Base-by-base conservation (phyloP, 2,797 vertebrate species). In the Myotis myotis region DNA sequence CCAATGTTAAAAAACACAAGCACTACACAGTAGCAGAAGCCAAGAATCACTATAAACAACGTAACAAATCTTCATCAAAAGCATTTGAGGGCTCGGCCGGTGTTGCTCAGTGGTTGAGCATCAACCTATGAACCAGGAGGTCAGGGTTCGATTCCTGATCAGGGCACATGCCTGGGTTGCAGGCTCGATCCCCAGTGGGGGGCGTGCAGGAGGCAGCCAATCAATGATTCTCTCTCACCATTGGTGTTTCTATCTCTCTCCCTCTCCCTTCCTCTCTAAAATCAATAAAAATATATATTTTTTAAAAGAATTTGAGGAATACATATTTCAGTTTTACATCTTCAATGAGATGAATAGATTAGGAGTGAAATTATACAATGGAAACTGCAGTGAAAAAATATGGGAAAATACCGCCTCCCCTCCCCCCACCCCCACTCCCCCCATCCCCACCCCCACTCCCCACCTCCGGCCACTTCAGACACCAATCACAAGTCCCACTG, bases 381-480 rank as follows among this genome's bases (percentile, higher is more conserved):
- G 41, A 62, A 87, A 57, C 55, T 16, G 12, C 70, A 49, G 8
- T 28, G 64, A 22, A 66, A 36, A 30, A 78, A 25, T 8, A 62
- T 9, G 6, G 6, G 53, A 20, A 75, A 64, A 30, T 13, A 30
- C 47, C 49, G 30, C 17, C 44, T 53, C 66, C 57, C 25, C 25
- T 12, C 5, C 11, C 5, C 57, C 11, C 44, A 7, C 9, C 41
- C 7, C 5, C 38, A 38, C 38, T 4, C 4, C 38, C 38, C 4
- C 4, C 4, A 4, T 6, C 6, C 6, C 4, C 41, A 7, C 7
- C 41, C 38, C 6, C 6, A 1, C 38, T 1, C 25, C 9, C 10
- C 57, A 2, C 57, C 25, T 49, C 33, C 13, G 30, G 44, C 72
- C 7, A 4, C 57, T 44, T 53, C 44, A 75, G 70, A 49, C 1